phyloP scores from a whole-genome alignment of 2,113 vertebrate species.

The Triplophysa tibetana region DNA sequence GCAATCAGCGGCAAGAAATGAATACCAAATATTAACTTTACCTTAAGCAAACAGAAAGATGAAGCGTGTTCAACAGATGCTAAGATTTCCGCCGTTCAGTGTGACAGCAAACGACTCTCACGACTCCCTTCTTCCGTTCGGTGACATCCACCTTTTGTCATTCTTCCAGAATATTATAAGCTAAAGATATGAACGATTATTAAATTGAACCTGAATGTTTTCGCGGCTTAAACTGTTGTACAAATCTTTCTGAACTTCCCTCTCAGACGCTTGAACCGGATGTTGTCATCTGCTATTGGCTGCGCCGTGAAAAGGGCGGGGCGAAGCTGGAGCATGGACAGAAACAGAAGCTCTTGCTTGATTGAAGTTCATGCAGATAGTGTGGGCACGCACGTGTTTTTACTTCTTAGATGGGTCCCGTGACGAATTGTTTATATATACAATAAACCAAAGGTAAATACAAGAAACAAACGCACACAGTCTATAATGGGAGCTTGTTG shows the following conservation, averaged over 20 bases:
- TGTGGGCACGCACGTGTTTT: neutral
- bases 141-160: neutral
- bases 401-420: neutral
- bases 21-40: neutral
- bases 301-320: neutral
- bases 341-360: neutral
- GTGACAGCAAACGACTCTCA: neutral
- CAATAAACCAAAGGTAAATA: no score
- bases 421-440: neutral
- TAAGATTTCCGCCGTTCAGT: neutral
- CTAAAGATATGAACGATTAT: neutral
- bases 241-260: conserved; percentile 45
- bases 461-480: no score
- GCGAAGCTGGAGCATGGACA: neutral
- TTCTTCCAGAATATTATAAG: neutral
- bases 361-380: neutral
- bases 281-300: conserved; percentile 38
- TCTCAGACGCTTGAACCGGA: conserved; percentile 49
- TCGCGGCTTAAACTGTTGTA: conserved; percentile 24
- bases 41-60: neutral
- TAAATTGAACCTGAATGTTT: neutral
- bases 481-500: no score
- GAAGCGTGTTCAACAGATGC: no score
- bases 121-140: neutral
- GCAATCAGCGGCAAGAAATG: neutral